These are phyloP conservation scores for Ageneiosus marmoratus DNA, from an alignment of 2,113 vertebrate genomes.

Conservation along the genomic window DNA sequence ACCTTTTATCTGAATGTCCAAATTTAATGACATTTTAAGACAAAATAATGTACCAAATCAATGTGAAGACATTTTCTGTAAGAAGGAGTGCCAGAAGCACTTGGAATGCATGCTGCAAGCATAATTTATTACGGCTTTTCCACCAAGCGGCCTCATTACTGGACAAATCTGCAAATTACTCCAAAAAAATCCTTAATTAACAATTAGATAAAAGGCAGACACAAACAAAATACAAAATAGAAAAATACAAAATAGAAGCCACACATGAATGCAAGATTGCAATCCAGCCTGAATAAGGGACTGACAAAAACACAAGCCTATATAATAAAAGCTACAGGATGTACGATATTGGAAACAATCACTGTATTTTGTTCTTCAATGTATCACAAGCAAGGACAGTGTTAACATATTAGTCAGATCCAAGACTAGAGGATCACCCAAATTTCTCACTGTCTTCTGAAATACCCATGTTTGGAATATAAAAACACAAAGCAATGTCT, in stretches of 20 bases:
- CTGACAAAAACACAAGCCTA: background rate
- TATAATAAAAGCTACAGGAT: background rate
- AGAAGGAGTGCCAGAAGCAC: background rate
- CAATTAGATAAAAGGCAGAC: background rate
- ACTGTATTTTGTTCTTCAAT: background rate
- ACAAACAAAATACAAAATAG: background rate
- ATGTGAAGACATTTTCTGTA: background rate
- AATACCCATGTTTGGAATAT: background rate
- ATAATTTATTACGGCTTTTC: background rate
- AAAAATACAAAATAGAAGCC: background rate
- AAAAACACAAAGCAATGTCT: background rate
- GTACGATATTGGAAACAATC: background rate
- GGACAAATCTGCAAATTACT: slow-evolving; percentile 17
- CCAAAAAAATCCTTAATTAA: background rate
- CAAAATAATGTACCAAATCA: background rate
- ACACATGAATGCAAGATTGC: slow-evolving; percentile 3
- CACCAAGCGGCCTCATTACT: slow-evolving; percentile 6
- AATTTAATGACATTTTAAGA: background rate
- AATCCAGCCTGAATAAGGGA: background rate
- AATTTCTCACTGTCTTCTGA: background rate
- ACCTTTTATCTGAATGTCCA: too few species aligned
- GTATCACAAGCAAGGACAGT: background rate
- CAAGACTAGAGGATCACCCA: background rate
- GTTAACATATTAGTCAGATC: background rate
- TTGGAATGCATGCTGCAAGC: background rate